Evolutionary conservation across 2,797 vertebrate species (phyloP), one percentile per base, ranked within the genome.

Genomic region (Carcharodon carcharias): DNA sequence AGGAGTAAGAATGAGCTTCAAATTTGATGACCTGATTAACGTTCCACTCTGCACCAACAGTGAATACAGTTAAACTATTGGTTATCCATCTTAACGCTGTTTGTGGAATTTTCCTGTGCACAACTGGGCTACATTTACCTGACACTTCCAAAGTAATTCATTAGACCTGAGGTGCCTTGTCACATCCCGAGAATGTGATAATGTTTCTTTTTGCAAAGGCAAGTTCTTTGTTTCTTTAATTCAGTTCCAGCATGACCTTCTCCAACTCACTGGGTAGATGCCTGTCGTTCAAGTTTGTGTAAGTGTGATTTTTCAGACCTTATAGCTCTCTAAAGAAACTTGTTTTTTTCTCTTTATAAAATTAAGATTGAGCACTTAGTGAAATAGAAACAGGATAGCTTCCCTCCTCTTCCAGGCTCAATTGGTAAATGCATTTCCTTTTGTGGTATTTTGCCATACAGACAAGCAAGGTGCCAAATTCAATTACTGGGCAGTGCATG

Each of bases 271-370:
- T 56, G 50, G 58, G 89, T 21, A 16, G 31, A 63, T 21, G 31
- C 58, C 35, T 63, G 89, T n/a, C 2, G 63, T 63, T 92, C 16
- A 35, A 11, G 58, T n/a, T 35, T 92, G 21, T 58, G 58, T 63
- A 63, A 92, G 89, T 63, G 56, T 31, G 56, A 92, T 92, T 63
- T 92, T 63, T 63, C 89, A 16, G 31, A 92, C 58, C 89, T 92
- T 56, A 16, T 92, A 63, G 89, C 50, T 63, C 31, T 92, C 35
- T 63, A 18, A 40, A 40, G n/a, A 40, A 80, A 3, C 12, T 80
- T 80, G 8, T 80, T 35, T 21, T 12, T 61, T 88, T 56, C 56
- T 61, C 35, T 63, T 61, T 18, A 21, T 63, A 63, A 92, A 92
- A n/a, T 92, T 92, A 63, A 92, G 58, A 63, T 80, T 40, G 77